Conservation (phyloP, 2,888 invertebrate genomes). For the Habrosyne pyritoides region DNA sequence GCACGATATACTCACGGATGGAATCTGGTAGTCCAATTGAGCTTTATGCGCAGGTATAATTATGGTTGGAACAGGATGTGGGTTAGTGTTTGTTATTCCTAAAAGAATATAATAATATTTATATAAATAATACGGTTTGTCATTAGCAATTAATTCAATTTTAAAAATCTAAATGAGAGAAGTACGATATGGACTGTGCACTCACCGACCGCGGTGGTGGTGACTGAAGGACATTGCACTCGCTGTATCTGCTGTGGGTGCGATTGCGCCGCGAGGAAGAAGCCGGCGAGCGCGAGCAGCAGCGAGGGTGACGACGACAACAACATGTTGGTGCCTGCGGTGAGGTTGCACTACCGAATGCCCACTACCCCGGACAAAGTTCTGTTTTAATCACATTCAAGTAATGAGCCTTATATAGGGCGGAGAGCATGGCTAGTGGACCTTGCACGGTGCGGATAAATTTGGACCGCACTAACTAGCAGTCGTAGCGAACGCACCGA, state of each 20-base stretch:
- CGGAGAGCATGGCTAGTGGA: not conserved
- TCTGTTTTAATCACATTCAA: not conserved
- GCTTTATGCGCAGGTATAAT: not conserved
- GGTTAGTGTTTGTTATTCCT: not conserved
- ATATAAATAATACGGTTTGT: too few species aligned
- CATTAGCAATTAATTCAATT: too few species aligned
- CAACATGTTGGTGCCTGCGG: too few species aligned
- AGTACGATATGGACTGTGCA: too few species aligned
- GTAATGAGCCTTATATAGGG: not conserved
- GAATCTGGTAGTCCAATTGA: not conserved
- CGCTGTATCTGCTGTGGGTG: not conserved
- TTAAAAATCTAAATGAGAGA: too few species aligned
- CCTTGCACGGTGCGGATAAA: not conserved
- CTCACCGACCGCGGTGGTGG: too few species aligned
- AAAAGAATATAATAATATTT: too few species aligned
- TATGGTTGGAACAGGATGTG: not conserved
- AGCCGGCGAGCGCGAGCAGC: not conserved
- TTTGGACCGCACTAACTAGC: not conserved
- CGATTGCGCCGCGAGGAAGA: not conserved
- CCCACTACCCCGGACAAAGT: not conserved
- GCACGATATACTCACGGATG: not conserved
- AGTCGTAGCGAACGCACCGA: too few species aligned
- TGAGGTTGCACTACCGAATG: not conserved
- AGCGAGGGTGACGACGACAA: not conserved
- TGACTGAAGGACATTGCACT: too few species aligned